Conservation (phyloP, 2,888 invertebrate species). For the Heterodera filipjevi region DNA sequence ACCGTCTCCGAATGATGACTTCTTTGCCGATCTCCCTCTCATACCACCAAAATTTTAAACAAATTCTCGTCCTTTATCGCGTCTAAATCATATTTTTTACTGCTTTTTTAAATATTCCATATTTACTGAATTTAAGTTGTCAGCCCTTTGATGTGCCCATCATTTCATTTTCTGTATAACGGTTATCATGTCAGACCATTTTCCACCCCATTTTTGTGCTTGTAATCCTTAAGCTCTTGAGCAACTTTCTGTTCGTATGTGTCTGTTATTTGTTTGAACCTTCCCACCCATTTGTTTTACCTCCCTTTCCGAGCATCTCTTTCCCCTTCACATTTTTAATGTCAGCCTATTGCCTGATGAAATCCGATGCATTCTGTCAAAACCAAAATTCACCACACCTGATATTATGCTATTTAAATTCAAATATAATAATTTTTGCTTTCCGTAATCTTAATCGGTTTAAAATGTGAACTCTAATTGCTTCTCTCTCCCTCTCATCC, state of each 20-base stretch:
- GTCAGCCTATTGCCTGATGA: neutral
- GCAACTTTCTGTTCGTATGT: neutral
- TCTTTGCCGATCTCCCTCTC: neutral
- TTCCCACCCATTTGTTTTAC: neutral
- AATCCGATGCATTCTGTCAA: neutral
- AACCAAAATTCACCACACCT: neutral
- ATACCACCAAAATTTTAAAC: neutral
- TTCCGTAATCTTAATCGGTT: neutral
- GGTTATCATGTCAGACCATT: neutral
- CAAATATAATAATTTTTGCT: neutral
- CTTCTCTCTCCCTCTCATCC: neutral
- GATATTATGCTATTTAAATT: neutral
- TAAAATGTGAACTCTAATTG: neutral
- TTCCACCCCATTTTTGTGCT: neutral
- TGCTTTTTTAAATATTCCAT: too few relatives aligned
- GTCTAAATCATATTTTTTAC: neutral
- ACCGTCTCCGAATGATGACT: slow-evolving; percentile 1
- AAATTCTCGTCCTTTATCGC: neutral
- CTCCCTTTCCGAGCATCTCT: neutral
- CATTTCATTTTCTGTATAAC: slow-evolving; percentile 1
- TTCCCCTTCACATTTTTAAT: neutral
- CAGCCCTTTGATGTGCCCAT: slow-evolving; percentile 3
- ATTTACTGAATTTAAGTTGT: too few relatives aligned
- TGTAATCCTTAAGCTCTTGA: neutral
- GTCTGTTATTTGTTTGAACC: neutral